Evolutionary conservation across 2,888 invertebrate genomes (phyloP), one percentile per base, ranked within the genome.

Genomic region (Tipula vernalis): DNA sequence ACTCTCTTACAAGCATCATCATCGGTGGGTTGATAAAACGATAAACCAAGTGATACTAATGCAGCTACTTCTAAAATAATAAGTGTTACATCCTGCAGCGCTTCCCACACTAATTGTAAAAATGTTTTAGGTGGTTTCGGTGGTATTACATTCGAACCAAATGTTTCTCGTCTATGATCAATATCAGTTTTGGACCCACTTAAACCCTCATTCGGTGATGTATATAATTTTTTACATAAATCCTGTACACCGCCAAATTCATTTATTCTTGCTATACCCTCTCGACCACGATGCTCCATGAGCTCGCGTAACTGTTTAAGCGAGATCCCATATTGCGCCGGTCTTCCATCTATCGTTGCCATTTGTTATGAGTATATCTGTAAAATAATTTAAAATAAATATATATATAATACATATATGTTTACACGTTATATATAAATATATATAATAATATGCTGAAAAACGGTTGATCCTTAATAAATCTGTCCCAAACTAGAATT

Each of bases 121-220:
- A 99, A 99, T 90, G 98, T 98, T 94, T 99, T 99, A 90, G 99
- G 98, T 91, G 99, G 98, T 93, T 99, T 99, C 90, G 99, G 99
- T 92, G 99, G 99, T 94, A 99, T 99, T 92, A 97, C 95, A 93
- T 99, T 99, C 90, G 98, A 98, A 92, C 99, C 99, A 94, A 98
- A 99, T 91, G 97, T 97, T 93, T 97, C 96, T 92, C 96, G 95
- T 93, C 99, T 95, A 92, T 97, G 96, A 91, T 98, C 96, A 90
- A 98, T 93, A 92, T 99, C 99, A 28, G 28, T 90, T 28, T 28
- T 28, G 95, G 94, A 95, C 91, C 98, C 98, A 92, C 96, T 96
- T 92, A 99, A 95, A 96, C 98, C 98, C 94, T 97, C 97, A 92
- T 95, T 98, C 90, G 98, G 97, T 90, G 99, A 98, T 91, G 99